Evolutionary conservation across 2,797 vertebrate genomes (phyloP).

Genomic region (Poeciliopsis infans): DNA sequence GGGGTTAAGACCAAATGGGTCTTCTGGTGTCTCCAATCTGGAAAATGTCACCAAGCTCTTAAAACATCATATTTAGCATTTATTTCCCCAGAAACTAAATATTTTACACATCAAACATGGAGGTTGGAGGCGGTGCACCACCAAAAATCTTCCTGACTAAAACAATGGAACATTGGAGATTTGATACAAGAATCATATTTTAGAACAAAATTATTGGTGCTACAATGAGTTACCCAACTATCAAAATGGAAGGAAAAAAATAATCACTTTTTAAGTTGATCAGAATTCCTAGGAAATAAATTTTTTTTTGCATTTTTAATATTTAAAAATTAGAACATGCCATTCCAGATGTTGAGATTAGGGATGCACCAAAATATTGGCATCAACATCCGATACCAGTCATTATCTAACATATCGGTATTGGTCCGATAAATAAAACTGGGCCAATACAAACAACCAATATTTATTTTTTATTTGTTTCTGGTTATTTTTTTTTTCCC

Average conservation of each 20-base stretch:
- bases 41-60: background rate
- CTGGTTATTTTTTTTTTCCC: too few species aligned
- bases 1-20: background rate
- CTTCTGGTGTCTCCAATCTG: background rate
- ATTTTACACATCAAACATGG: background rate
- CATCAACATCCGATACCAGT: too few species aligned
- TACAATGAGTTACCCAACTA: background rate
- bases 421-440: too few species aligned
- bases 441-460: too few species aligned
- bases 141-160: background rate
- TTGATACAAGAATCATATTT: background rate
- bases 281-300: background rate
- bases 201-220: background rate
- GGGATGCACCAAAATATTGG: too few species aligned
- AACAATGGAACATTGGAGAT: background rate
- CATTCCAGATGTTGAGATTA: background rate
- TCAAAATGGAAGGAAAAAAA: background rate
- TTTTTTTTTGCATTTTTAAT: too few species aligned
- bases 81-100: background rate
- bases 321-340: background rate
- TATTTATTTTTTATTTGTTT: too few species aligned
- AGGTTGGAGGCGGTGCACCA: background rate
- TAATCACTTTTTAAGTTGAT: background rate
- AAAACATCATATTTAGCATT: background rate
- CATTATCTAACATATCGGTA: too few species aligned